These are phyloP conservation scores for Drosophila koepferae DNA, from an alignment of 2,888 invertebrate genomes.

Conservation along the genomic window DNA sequence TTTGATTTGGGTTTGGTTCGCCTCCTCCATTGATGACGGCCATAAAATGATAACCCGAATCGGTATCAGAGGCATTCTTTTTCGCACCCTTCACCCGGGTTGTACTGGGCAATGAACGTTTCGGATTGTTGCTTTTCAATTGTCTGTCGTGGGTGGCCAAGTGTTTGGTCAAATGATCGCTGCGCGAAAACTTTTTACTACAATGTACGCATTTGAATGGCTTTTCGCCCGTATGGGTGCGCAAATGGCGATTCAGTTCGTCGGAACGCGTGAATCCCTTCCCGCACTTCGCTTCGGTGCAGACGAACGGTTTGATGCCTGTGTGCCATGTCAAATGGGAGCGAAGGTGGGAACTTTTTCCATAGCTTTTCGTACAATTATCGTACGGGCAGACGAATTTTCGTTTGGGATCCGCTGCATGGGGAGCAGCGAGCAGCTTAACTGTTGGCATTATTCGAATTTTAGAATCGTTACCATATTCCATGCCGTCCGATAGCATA, in stretches of 20 bases:
- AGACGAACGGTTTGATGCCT: constrained; percentile 83
- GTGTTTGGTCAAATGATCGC: constrained; percentile 83
- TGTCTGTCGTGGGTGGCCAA: constrained; percentile 81
- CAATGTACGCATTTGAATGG: constrained; percentile 83
- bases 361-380: constrained; percentile 83
- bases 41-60: constrained; percentile 76
- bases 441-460: constrained; percentile 79
- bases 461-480: constrained; percentile 57
- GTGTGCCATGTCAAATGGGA: constrained; percentile 84
- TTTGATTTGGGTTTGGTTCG: constrained; percentile 33
- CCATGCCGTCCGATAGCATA: constrained; percentile 41
- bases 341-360: constrained; percentile 83
- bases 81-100: constrained; percentile 46
- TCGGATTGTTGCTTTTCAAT: constrained; percentile 58
- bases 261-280: constrained; percentile 84
- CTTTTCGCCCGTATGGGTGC: constrained; percentile 83
- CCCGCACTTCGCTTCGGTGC: constrained; percentile 78
- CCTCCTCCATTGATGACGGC: constrained; percentile 57
- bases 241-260: constrained; percentile 82
- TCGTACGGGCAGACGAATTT: constrained; percentile 81
- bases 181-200: constrained; percentile 82
- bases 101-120: constrained; percentile 40
- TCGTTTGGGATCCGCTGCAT: constrained; percentile 75
- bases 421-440: constrained; percentile 75
- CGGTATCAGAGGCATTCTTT: constrained; percentile 43